Percentiles rank a stretch among this genome's conserved stretches.
Evolutionary conservation across 2,888 invertebrate species (phyloP).

Genomic region (Smittia sp.): DNA sequence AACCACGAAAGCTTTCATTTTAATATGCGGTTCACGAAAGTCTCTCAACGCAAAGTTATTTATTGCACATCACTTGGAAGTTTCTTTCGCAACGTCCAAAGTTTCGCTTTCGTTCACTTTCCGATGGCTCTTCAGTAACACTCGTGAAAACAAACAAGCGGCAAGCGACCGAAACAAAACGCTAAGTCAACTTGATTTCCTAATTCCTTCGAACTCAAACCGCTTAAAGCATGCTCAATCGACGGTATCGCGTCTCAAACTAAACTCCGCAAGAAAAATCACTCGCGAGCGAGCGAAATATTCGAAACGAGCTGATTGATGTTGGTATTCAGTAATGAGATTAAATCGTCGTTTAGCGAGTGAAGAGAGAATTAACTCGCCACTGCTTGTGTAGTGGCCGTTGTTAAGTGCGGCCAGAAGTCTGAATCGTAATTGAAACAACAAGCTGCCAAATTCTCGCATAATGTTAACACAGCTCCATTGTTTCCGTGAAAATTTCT

Average conservation of each 20-base stretch:
- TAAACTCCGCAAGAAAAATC: background rate
- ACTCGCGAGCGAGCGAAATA: background rate
- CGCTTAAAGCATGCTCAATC: background rate
- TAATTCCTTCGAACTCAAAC: background rate
- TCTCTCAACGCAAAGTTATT: background rate
- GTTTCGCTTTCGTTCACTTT: background rate
- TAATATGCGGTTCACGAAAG: too few relatives aligned
- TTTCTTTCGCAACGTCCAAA: background rate
- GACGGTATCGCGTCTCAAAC: background rate
- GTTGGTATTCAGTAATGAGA: background rate
- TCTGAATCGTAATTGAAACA: background rate
- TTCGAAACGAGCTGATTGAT: background rate
- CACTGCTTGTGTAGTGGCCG: background rate
- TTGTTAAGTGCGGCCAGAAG: too few relatives aligned
- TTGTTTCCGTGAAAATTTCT: background rate
- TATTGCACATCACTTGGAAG: too few relatives aligned
- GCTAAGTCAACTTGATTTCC: slow-evolving; percentile 4
- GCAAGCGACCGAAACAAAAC: background rate
- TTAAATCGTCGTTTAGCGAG: background rate
- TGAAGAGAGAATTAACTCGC: background rate
- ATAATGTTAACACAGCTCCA: background rate
- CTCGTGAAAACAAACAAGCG: background rate
- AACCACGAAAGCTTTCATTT: background rate
- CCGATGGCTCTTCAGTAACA: background rate
- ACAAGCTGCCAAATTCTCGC: background rate